These are phyloP conservation scores for Prosopocoilus inquinatus DNA, from an alignment of 2,888 invertebrate genomes.

Conservation along the genomic window DNA sequence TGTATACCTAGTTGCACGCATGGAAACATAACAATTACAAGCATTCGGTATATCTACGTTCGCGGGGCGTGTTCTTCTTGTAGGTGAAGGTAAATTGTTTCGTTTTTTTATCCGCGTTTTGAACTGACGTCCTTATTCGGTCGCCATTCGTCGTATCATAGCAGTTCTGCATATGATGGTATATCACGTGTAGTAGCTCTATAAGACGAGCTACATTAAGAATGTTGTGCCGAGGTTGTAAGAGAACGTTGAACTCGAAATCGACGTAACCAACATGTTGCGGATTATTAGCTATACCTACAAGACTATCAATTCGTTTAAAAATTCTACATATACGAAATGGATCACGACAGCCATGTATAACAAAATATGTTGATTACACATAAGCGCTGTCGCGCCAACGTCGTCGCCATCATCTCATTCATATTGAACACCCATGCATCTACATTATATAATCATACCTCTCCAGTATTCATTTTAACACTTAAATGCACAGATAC, in stretches of 20 bases:
- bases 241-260: constrained; percentile 26
- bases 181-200: constrained; percentile 25
- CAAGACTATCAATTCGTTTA: constrained; percentile 15
- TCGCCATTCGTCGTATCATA: neutral
- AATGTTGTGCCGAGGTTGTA: constrained; percentile 26
- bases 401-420: neutral
- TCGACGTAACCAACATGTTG: constrained; percentile 18
- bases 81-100: neutral
- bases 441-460: neutral
- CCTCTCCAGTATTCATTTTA: neutral
- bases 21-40: too few species aligned
- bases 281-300: constrained; percentile 19
- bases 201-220: constrained; percentile 24
- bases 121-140: neutral
- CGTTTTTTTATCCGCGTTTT: neutral
- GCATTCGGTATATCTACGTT: too few species aligned
- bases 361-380: constrained; percentile 16
- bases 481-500: too few species aligned
- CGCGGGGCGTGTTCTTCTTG: neutral
- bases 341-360: constrained; percentile 14
- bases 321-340: constrained; percentile 16
- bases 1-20: too few species aligned
- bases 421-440: neutral
- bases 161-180: constrained; percentile 20
- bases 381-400: constrained; percentile 3